Evolutionary conservation across 2,888 invertebrate species (phyloP), one percentile per base, ranked within the genome.

Genomic region (Pristionchus maxplancki): DNA sequence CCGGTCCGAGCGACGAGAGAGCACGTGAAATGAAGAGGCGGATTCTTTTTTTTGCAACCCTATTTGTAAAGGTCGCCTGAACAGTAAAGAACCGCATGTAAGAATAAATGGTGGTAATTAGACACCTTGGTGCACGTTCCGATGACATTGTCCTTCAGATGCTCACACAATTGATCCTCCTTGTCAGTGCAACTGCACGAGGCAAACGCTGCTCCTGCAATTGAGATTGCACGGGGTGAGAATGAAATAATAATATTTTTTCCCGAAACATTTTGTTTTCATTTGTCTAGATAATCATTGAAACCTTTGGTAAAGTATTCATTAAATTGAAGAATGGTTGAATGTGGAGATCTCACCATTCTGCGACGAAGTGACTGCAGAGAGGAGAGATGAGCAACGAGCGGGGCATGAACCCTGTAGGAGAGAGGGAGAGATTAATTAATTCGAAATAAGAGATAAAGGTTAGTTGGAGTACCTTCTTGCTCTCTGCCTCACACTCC

Each of bases 131-230:
- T 89, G 88, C 94, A 94, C 34, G 91, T 89, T 83, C 90, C 91
- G 53, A 93, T 88, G 40, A 93, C 88, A 34, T 91, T 90, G 67
- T 93, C 93, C 82, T 90, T 90, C 88, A 94, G 89, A 85, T 93
- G 93, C 48, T 89, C 89, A 90, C 94, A 94, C 53, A 93, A 89
- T 85, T 93, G 92, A 90, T 94, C 94, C 31, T 94, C 94, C 82
- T 92, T 92, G 58, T 94, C 92, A 3, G 94, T 94, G 89, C 94
- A 94, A 24, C 93, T 93, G 89, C 94, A 94, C 58, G 90, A 91
- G 13, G 89, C 87, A 88, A 94, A 93, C 13, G 89, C 89, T 24
- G 90, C 89, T 1, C 92, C 92, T 28, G 87, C 64, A 13, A 87
- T 74, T 15, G 8, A 31, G n/a, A 28, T 64, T 28, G 58, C 17